Conservation (phyloP, 2,113 vertebrate genomes). For the Fregetta grallaria region DNA sequence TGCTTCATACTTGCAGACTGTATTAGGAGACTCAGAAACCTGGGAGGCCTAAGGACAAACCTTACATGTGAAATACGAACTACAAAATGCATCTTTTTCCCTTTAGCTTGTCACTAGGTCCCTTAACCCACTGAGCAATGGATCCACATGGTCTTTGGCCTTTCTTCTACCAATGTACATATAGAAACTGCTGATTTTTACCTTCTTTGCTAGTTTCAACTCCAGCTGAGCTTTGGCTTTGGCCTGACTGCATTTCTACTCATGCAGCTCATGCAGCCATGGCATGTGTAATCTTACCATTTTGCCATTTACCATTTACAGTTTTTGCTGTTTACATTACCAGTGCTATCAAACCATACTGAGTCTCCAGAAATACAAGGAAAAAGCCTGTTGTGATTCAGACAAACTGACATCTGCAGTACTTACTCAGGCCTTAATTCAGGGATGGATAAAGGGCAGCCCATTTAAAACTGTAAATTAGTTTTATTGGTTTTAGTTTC, state of each 20-base stretch:
- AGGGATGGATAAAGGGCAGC: background rate
- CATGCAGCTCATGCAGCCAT: background rate
- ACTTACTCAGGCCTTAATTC: too few relatives aligned
- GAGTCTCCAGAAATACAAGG: background rate
- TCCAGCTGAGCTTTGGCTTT: background rate
- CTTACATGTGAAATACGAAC: background rate
- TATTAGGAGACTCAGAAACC: background rate
- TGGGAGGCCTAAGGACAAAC: background rate
- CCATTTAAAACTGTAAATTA: background rate
- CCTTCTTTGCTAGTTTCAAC: background rate
- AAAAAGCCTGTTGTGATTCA: background rate
- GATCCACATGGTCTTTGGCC: background rate
- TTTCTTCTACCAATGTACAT: background rate
- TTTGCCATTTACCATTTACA: background rate
- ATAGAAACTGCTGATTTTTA: background rate
- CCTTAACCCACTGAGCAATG: background rate
- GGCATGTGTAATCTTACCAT: background rate
- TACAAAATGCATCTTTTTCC: background rate
- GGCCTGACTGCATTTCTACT: background rate
- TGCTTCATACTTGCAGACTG: background rate
- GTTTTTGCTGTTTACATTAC: background rate
- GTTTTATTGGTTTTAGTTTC: background rate
- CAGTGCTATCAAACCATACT: background rate
- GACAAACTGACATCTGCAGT: too few relatives aligned
- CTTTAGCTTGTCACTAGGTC: background rate